Conservation (phyloP, 2,888 invertebrate species). For the Heteropelma amictum region DNA sequence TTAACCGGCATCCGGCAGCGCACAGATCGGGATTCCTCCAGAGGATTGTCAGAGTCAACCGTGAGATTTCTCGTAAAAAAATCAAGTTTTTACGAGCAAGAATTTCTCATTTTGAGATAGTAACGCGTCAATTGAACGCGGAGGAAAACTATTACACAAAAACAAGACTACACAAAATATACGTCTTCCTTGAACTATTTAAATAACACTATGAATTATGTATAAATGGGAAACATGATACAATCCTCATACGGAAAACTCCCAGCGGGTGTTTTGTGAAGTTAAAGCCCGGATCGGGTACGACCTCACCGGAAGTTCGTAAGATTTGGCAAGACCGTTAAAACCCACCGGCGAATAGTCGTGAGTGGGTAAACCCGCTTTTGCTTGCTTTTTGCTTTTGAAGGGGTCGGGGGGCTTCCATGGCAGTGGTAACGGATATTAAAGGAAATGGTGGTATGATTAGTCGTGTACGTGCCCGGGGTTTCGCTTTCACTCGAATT, state of each 20-base stretch:
- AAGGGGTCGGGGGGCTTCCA: too few relatives aligned
- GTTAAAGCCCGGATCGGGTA: slow-evolving; percentile 49
- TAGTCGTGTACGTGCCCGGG: slow-evolving; percentile 76
- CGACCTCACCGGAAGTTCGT: slow-evolving; percentile 75
- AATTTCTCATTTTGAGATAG: too few relatives aligned
- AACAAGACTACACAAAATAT: too few relatives aligned
- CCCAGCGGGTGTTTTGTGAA: background rate
- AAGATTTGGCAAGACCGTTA: slow-evolving; percentile 70
- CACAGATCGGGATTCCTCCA: background rate
- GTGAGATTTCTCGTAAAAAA: background rate
- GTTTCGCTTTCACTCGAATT: slow-evolving; percentile 69
- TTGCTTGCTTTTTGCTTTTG: slow-evolving; percentile 49
- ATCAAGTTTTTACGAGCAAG: too few relatives aligned
- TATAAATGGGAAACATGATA: background rate
- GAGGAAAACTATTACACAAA: too few relatives aligned
- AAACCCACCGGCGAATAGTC: slow-evolving; percentile 52
- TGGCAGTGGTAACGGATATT: slow-evolving; percentile 76
- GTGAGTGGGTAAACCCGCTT: slow-evolving; percentile 49
- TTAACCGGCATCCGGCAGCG: slow-evolving; percentile 40
- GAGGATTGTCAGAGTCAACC: background rate
- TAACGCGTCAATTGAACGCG: too few relatives aligned
- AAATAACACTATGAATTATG: background rate
- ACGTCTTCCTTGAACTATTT: too few relatives aligned
- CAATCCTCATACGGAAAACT: background rate
- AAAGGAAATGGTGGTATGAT: slow-evolving; percentile 79